Evolutionary conservation across 2,888 invertebrate genomes (phyloP).

Genomic region (Halictus ligatus): DNA sequence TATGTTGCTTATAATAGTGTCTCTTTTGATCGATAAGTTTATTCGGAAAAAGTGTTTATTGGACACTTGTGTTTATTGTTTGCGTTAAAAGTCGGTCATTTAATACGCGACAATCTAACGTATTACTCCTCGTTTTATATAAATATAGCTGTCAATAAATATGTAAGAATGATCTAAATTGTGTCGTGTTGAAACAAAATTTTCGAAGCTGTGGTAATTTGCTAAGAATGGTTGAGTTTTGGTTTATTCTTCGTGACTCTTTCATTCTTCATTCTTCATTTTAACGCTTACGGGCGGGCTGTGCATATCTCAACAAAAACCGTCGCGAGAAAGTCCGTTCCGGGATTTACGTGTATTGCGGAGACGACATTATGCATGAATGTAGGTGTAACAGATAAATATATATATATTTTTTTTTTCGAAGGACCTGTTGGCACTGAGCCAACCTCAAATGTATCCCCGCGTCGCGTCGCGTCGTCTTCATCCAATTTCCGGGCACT

Average conservation of each 20-base stretch:
- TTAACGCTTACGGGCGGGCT: neutral
- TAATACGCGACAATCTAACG: too few species aligned
- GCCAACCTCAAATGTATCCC: slow-evolving; percentile 56
- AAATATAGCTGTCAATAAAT: too few species aligned
- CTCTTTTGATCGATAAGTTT: too few species aligned
- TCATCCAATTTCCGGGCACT: slow-evolving; percentile 32
- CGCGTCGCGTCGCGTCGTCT: slow-evolving; percentile 28
- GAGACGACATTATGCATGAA: slow-evolving; percentile 20
- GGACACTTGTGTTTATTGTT: too few species aligned
- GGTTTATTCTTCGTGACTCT: neutral
- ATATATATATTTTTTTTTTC: slow-evolving; percentile 53
- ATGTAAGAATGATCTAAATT: too few species aligned
- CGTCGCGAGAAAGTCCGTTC: slow-evolving; percentile 6
- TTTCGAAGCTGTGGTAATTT: neutral
- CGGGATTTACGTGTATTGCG: slow-evolving; percentile 26
- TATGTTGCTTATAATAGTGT: too few species aligned
- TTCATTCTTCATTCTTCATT: neutral
- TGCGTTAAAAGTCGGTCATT: too few species aligned
- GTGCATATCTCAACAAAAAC: neutral
- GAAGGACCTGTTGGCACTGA: slow-evolving; percentile 48
- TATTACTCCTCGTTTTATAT: too few species aligned
- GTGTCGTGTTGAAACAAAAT: neutral
- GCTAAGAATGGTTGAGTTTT: neutral
- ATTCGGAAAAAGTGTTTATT: too few species aligned
- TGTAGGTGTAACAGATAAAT: slow-evolving; percentile 33